Base-by-base conservation (phyloP, 2,888 invertebrate species). In the Drosophila parthenogenetica region DNA sequence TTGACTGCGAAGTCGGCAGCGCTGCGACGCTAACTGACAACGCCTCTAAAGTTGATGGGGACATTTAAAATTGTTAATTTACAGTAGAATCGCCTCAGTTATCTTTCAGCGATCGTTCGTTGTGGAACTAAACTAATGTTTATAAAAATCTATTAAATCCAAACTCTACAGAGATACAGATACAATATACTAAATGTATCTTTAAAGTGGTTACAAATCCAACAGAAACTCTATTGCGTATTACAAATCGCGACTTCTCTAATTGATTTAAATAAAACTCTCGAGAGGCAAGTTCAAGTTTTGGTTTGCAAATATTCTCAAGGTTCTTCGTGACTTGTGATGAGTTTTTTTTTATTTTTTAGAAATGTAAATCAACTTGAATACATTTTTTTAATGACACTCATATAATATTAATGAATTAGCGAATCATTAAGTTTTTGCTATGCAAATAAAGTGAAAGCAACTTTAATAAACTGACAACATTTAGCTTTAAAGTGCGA, bases 71-170 rank as follows among this genome's bases (percentile, higher is more conserved):
- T 59, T 76, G 68, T 68, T 54, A 54, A 58, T 71, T 75, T 54
- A 55, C 57, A 57, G 51, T 61, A 40, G 63, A 66, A 53, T 60
- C 55, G 64, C 1, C 54, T 87, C 75, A 85, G 85, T 85, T 73
- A 73, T 61, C 50, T 65, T 73, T 82, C 43, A 73, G 73, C 89
- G 67, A 87, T 85, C 86, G 80, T 65, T 19, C 67, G 66, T 67
- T 67, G 71, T 65, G 62, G 81, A 70, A 65, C 68, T 40, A 55
- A 22, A 45, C 19, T 3, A 35, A 60, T 60, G 58, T 17, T 11
- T 4, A 35, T 2, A 32, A 22, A 48, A 16, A 43, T 40, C 11
- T 8, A 43, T 64, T 7, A 17, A 43, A 43, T 45, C 39, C 43
- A 32, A 29, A 29, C 29, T 29, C n/a, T 63, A 25, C 19, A 25